Conservation (phyloP, 2,888 invertebrate genomes). For the Spisula subtruncata region DNA sequence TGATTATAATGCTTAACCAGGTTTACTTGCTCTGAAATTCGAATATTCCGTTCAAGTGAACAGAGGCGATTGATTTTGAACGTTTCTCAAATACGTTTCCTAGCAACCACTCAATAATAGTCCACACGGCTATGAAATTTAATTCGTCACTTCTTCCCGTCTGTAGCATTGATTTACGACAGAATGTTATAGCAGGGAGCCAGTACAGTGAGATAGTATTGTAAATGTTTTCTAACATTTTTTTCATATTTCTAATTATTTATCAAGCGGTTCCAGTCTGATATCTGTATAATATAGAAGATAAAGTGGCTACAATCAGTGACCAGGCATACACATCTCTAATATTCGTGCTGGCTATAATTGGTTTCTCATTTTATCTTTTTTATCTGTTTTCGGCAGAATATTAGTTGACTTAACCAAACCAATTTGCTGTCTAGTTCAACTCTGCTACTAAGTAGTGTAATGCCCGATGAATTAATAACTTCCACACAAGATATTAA, state of each 20-base stretch:
- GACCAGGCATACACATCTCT: too few relatives aligned
- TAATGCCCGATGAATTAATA: too few relatives aligned
- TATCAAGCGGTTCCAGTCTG: neutral
- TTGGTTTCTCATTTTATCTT: too few relatives aligned
- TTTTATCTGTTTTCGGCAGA: too few relatives aligned
- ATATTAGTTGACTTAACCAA: too few relatives aligned
- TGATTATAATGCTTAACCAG: neutral
- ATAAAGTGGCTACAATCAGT: too few relatives aligned
- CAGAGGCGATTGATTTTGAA: constrained; percentile 17
- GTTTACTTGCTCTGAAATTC: neutral
- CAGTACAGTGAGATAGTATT: neutral
- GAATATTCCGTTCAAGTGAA: neutral
- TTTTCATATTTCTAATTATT: neutral
- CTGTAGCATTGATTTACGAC: neutral
- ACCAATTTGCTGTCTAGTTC: too few relatives aligned
- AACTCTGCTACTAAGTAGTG: too few relatives aligned
- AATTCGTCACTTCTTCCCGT: constrained; percentile 3
- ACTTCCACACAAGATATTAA: too few relatives aligned
- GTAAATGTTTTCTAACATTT: neutral
- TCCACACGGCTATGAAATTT: constrained; percentile 15
- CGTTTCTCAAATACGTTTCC: constrained; percentile 7
- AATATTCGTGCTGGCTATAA: too few relatives aligned
- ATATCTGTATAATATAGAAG: too few relatives aligned
- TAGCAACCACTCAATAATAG: constrained; percentile 17
- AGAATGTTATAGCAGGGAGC: neutral